These are phyloP conservation scores for Ferrisia virgata DNA, from an alignment of 2,888 invertebrate genomes.

Conservation along the genomic window DNA sequence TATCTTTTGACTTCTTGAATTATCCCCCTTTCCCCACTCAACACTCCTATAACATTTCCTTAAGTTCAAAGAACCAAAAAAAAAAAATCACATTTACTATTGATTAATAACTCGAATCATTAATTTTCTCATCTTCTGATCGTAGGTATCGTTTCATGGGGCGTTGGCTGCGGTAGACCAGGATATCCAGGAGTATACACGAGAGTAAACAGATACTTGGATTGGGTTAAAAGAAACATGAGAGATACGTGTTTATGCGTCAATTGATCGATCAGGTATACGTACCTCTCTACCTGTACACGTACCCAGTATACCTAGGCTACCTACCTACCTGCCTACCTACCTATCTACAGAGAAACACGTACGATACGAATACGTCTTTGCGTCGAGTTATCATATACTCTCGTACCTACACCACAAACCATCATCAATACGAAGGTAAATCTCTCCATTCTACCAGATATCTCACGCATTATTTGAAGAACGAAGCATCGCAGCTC, in stretches of 20 bases:
- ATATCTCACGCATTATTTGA: no score
- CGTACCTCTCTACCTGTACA: background rate
- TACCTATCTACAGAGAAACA: no score
- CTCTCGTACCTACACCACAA: background rate
- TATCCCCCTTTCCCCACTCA: no score
- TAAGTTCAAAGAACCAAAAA: background rate
- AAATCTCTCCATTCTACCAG: background rate
- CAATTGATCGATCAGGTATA: constrained; percentile 18
- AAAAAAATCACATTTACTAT: background rate
- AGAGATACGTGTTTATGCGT: constrained; percentile 66
- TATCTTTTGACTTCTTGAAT: no score
- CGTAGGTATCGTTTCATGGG: constrained; percentile 54
- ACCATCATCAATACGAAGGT: background rate
- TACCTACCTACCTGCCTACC: no score
- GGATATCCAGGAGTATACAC: constrained; percentile 78
- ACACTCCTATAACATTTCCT: no score
- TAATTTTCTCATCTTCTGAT: background rate
- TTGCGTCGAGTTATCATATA: no score
- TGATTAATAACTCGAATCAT: background rate
- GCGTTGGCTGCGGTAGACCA: constrained; percentile 58
- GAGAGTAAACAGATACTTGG: constrained; percentile 71
- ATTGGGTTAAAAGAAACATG: constrained; percentile 69
- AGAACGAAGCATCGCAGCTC: background rate
- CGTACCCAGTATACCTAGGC: no score
- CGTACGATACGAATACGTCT: no score